phyloP scores from a whole-genome alignment of 2,888 invertebrate genomes.

The Diarsia rubi region DNA sequence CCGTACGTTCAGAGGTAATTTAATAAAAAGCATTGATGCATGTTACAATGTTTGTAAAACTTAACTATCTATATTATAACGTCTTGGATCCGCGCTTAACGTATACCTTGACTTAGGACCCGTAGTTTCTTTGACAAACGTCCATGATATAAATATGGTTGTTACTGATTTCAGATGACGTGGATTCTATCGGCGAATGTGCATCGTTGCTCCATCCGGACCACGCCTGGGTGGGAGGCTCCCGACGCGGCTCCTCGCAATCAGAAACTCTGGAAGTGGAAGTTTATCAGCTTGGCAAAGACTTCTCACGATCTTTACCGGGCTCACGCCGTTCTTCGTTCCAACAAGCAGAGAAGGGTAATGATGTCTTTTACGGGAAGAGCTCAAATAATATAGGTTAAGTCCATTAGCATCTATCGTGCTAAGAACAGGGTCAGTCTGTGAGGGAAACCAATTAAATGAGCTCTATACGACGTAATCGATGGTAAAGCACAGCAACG shows the following conservation, averaged over 20 bases:
- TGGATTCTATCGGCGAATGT: conserved; percentile 94
- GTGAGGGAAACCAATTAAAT: background rate
- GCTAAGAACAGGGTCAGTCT: background rate
- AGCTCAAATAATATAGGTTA: conserved; percentile 1
- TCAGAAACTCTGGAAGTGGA: conserved; percentile 96
- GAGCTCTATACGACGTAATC: conserved; percentile 16
- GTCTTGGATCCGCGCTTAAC: conserved; percentile 68
- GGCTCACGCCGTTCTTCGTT: conserved; percentile 96
- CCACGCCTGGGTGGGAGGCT: conserved; percentile 95
- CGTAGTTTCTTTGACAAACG: conserved; percentile 34
- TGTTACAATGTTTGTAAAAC: conserved; percentile 38
- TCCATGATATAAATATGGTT: conserved; percentile 28
- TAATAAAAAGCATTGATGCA: conserved; percentile 35
- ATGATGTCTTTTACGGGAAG: conserved; percentile 51
- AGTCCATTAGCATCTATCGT: conserved; percentile 9
- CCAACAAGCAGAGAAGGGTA: conserved; percentile 93
- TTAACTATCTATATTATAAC: conserved; percentile 18
- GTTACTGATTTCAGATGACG: conserved; percentile 89
- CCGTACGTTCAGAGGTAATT: conserved; percentile 4
- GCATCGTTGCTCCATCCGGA: conserved; percentile 96
- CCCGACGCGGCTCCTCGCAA: conserved; percentile 96
- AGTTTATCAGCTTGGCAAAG: conserved; percentile 96
- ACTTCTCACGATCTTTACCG: conserved; percentile 96
- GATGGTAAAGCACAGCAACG: conserved; percentile 1
- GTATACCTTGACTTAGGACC: conserved; percentile 65